phyloP scores from a whole-genome alignment of 1,140 invertebrate species.

The Drosophila sp. region DNA sequence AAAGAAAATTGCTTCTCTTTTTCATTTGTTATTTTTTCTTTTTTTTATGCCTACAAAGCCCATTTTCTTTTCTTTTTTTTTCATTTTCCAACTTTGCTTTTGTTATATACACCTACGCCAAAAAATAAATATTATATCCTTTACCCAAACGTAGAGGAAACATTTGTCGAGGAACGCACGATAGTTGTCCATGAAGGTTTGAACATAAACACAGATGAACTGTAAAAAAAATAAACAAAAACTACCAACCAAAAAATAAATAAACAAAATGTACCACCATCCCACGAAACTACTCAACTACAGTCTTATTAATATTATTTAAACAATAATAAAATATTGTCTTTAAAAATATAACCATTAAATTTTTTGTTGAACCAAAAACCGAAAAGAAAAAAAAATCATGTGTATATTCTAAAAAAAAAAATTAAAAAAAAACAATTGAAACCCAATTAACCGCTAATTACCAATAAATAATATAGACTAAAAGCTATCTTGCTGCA shows the following conservation, averaged over 20 bases:
- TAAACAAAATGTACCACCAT: conserved; percentile 48
- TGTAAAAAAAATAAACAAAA: conserved; percentile 62
- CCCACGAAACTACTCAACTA: conserved; percentile 72
- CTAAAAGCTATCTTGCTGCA: conserved; percentile 55
- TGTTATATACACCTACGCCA: conserved; percentile 48
- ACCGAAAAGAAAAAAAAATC: conserved; percentile 48
- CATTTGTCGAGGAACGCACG: conserved; percentile 82
- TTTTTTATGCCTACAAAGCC: conserved; percentile 33
- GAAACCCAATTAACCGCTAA: conserved; percentile 61
- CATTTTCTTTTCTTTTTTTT: conserved; percentile 59
- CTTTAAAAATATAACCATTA: conserved; percentile 72
- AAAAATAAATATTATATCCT: conserved; percentile 23
- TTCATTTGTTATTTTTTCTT: conserved; percentile 55
- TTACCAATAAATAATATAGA: conserved; percentile 48
- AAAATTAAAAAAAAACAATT: conserved; percentile 14
- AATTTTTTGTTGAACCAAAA: conserved; percentile 57
- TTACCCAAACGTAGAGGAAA: conserved; percentile 75
- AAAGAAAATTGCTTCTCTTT: conserved; percentile 39
- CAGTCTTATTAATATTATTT: conserved; percentile 62
- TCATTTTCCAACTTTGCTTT: conserved; percentile 64
- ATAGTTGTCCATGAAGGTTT: conserved; percentile 82
- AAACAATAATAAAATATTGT: conserved; percentile 76
- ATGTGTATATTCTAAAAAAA: conserved; percentile 81
- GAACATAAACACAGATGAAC: conserved; percentile 80
- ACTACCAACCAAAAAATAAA: conserved; percentile 37